Evolutionary conservation across 2,797 vertebrate genomes (phyloP).

Genomic region (Chromis chromis): DNA sequence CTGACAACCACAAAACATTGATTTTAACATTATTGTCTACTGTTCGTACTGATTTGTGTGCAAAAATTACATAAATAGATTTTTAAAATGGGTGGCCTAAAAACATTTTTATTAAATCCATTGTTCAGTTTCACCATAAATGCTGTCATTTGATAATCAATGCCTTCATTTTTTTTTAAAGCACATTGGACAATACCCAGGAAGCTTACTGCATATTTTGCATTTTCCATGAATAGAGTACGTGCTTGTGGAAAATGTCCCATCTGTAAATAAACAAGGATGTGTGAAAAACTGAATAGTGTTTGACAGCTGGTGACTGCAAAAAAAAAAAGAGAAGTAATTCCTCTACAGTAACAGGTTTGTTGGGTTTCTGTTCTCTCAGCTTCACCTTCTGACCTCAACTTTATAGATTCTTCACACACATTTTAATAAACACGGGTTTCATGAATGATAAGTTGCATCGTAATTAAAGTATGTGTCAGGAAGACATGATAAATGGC

Average conservation of each 20-base stretch:
- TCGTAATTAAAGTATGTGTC: not conserved
- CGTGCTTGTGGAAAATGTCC: conserved; percentile 16
- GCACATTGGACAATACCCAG: not conserved
- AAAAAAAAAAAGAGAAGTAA: not conserved
- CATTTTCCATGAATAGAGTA: conserved; percentile 22
- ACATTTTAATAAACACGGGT: not conserved
- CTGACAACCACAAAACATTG: too few relatives aligned
- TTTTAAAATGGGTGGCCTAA: too few relatives aligned
- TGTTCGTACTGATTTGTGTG: too few relatives aligned
- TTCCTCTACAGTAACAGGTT: conserved; percentile 1
- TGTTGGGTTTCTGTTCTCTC: not conserved
- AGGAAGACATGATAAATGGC: not conserved
- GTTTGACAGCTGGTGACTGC: not conserved
- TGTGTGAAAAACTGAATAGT: conserved; percentile 11
- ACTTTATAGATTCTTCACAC: too few relatives aligned
- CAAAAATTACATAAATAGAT: too few relatives aligned
- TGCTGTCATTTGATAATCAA: too few relatives aligned
- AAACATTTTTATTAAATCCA: too few relatives aligned
- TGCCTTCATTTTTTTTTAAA: too few relatives aligned
- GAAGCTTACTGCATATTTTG: conserved; percentile 10
- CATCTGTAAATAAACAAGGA: conserved; percentile 28
- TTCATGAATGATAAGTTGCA: not conserved
- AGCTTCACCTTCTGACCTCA: not conserved
- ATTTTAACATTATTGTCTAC: too few relatives aligned
- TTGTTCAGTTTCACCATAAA: too few relatives aligned